Evolutionary conservation across 2,888 invertebrate genomes (phyloP).

Genomic region (Gastrophysa polygoni): DNA sequence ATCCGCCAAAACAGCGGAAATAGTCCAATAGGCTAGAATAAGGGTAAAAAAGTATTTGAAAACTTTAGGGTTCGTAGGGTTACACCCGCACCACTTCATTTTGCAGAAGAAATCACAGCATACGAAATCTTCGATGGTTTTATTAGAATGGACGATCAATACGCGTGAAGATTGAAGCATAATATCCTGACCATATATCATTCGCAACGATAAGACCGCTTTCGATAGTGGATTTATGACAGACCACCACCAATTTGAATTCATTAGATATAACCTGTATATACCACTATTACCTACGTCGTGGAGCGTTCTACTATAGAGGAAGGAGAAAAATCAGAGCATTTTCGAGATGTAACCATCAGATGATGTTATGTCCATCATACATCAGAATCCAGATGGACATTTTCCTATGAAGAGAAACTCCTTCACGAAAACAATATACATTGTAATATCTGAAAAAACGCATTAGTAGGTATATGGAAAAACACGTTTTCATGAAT

Average conservation of each 20-base stretch:
- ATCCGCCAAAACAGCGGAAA: slow-evolving; percentile 45
- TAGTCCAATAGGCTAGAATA: slow-evolving; percentile 46
- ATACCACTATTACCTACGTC: not conserved
- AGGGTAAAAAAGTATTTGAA: slow-evolving; percentile 44
- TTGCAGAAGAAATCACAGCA: slow-evolving; percentile 41
- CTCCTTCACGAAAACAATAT: too few relatives aligned
- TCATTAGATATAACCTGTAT: not conserved
- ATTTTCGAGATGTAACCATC: too few relatives aligned
- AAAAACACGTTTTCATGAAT: too few relatives aligned
- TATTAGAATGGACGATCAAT: not conserved
- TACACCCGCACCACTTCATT: slow-evolving; percentile 49
- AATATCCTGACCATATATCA: not conserved
- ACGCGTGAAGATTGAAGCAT: not conserved
- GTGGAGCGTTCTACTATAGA: not conserved
- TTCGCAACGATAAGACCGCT: not conserved
- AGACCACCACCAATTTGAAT: not conserved
- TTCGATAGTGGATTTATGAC: not conserved
- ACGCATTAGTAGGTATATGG: too few relatives aligned
- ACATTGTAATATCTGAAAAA: too few relatives aligned
- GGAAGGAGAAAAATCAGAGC: too few relatives aligned
- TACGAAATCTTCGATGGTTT: slow-evolving; percentile 23
- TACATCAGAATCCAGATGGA: too few relatives aligned
- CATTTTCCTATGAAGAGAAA: too few relatives aligned
- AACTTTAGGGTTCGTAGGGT: slow-evolving; percentile 43
- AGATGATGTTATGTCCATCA: too few relatives aligned